Base-by-base conservation (phyloP, 1,140 invertebrate genomes). In the Tribolium madens region DNA sequence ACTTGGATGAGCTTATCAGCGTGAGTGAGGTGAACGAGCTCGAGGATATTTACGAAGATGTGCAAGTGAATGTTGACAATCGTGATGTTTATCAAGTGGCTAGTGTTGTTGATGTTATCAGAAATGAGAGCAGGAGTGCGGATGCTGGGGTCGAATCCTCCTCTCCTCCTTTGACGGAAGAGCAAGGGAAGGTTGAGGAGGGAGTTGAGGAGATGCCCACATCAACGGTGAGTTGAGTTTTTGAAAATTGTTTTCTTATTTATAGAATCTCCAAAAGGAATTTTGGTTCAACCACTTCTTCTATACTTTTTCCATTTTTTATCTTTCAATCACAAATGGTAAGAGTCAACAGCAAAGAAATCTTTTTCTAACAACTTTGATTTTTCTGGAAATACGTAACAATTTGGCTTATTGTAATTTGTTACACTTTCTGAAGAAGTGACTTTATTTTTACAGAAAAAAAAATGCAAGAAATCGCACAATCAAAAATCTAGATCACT, bases 11-110 rank as follows among this genome's bases (percentile, higher is more conserved):
- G 33, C 76, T 79, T 6, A 52, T 83, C 4, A 78, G 80, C 17
- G 77, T 79, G 74, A 80, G 82, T n/a, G 80, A 83, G 69, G 64
- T 84, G 5, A 80, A 79, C 17, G 83, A 84, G 73, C 73, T 84
- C 9, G 75, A 78, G 3, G 83, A 84, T 14, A 46, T 78, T 7
- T 84, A 81, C 68, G 82, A 84, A 64, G 76, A 81, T 46, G 78
- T 47, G 9, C 52, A 78, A 17, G 52, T 74, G 15, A 3, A 72
- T 47, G 10, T 33, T 12, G 46, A 76, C 10, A 33, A n/a, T n/a
- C n/a, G 73, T 7, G 60, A 26, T 18, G 68, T 57, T 12, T 80
- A 71, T 57, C 76, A 80, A 75, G 77, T 83, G 31, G 83, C 83
- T 5, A 84, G 79, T 79, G 76, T 84, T 9, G 77, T 84, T 0